phyloP scores from a whole-genome alignment of 2,113 vertebrate genomes.

The Anolis sagrei region DNA sequence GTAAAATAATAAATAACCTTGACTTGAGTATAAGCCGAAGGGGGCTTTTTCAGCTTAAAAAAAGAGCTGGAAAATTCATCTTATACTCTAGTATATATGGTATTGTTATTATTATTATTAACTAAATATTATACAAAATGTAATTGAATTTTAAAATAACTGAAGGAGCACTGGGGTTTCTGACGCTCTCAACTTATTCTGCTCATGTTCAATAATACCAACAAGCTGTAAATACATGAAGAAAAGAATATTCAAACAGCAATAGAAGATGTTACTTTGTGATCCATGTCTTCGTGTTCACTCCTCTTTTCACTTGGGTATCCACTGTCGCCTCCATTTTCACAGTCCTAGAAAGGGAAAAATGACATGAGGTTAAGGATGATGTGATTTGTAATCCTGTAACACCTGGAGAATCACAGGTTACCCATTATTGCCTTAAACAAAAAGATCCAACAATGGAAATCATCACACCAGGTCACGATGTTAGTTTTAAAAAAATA shows the following conservation, averaged over 20 bases:
- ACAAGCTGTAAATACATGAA: not conserved
- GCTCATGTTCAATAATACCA: not conserved
- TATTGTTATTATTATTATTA: too few relatives aligned
- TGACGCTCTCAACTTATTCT: not conserved
- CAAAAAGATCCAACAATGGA: not conserved
- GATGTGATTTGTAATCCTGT: not conserved
- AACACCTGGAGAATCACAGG: not conserved
- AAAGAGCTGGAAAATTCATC: too few relatives aligned
- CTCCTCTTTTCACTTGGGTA: conserved; percentile 94
- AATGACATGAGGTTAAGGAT: not conserved
- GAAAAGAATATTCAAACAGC: not conserved
- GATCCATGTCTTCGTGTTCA: conserved; percentile 87
- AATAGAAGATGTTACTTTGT: conserved; percentile 75
- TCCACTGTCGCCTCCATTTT: conserved; percentile 94
- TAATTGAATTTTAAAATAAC: not conserved
- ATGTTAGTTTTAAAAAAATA: not conserved
- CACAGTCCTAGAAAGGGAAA: conserved; percentile 80
- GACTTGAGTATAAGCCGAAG: too few relatives aligned
- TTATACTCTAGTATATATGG: too few relatives aligned
- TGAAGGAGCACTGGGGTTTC: not conserved
- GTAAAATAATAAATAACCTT: too few relatives aligned
- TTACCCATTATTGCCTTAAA: not conserved
- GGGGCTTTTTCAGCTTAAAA: too few relatives aligned
- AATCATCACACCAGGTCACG: not conserved
- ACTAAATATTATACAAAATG: not conserved